Percentiles rank a stretch among this genome's conserved stretches.
These are phyloP conservation scores for Gymnobelideus leadbeateri DNA, from an alignment of 2,113 vertebrate species.

Conservation along the genomic window DNA sequence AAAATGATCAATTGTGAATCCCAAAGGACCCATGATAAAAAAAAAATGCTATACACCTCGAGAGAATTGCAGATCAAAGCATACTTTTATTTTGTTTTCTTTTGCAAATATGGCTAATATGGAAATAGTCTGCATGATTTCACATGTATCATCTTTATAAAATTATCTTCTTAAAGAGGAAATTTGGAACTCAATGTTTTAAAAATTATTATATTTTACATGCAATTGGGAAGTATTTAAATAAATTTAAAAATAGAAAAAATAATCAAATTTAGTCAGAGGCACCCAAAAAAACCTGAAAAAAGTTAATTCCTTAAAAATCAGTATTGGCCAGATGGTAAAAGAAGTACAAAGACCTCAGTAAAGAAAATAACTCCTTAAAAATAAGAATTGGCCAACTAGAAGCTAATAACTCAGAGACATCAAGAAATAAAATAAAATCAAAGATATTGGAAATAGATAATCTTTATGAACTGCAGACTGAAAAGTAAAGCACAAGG, in stretches of 20 bases:
- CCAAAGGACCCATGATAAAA: not conserved
- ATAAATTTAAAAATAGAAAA: not conserved
- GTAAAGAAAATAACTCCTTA: not conserved
- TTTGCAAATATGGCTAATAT: too few relatives aligned
- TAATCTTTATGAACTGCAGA: not conserved
- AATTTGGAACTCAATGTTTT: not conserved
- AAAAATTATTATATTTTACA: not conserved
- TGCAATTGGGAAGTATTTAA: not conserved
- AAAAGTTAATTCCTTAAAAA: not conserved
- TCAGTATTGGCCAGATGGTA: not conserved
- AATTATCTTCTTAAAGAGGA: not conserved
- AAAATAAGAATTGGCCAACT: not conserved
- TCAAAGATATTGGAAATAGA: not conserved
- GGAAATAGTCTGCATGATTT: too few relatives aligned
- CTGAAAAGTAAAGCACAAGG: not conserved
- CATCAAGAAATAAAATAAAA: not conserved
- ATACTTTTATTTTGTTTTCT: too few relatives aligned
- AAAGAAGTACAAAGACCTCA: not conserved
- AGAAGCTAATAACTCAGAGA: not conserved
- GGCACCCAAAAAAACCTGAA: not conserved
- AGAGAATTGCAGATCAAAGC: too few relatives aligned
- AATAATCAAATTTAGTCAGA: not conserved
- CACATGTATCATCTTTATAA: too few relatives aligned
- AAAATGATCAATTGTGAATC: not conserved
- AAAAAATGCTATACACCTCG: not conserved